phyloP scores from a whole-genome alignment of 2,888 invertebrate species.

The Melipona beecheii region DNA sequence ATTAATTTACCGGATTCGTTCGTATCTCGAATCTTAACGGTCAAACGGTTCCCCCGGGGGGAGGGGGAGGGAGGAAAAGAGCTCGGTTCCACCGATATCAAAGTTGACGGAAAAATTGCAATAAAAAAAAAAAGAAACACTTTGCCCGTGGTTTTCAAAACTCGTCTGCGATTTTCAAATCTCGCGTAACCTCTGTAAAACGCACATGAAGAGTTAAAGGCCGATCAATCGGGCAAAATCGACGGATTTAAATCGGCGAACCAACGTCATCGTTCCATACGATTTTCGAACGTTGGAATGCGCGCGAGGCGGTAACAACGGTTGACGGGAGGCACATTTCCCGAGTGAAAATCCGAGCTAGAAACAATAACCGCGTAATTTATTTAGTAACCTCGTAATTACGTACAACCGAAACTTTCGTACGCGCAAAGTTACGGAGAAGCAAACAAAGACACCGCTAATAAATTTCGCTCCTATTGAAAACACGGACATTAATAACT shows the following conservation, averaged over 20 bases:
- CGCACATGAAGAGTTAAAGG: background rate
- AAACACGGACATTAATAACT: constrained; percentile 43
- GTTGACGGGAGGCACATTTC: constrained; percentile 18
- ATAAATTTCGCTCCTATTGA: constrained; percentile 48
- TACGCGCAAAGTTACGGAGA: constrained; percentile 15
- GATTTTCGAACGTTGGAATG: background rate
- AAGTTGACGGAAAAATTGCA: background rate
- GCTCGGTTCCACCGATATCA: background rate
- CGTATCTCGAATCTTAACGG: constrained; percentile 10
- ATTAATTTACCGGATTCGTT: constrained; percentile 40
- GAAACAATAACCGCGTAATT: constrained; percentile 54
- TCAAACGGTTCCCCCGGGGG: background rate
- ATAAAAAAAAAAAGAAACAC: too few relatives aligned
- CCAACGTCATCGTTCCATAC: background rate
- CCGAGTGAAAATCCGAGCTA: constrained; percentile 17
- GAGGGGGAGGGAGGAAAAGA: background rate
- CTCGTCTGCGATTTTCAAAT: background rate
- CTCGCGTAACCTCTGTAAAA: background rate
- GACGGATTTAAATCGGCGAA: background rate
- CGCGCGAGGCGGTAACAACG: background rate
- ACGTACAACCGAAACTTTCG: constrained; percentile 36
- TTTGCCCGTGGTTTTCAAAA: too few relatives aligned
- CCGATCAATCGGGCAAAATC: background rate
- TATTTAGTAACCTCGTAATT: constrained; percentile 43
- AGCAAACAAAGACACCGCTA: constrained; percentile 46